A percentile compares a stretch with the other conserved stretches of the same genome.
Conservation (phyloP, 2,113 vertebrate genomes). For the Amphilophus citrinellus region DNA sequence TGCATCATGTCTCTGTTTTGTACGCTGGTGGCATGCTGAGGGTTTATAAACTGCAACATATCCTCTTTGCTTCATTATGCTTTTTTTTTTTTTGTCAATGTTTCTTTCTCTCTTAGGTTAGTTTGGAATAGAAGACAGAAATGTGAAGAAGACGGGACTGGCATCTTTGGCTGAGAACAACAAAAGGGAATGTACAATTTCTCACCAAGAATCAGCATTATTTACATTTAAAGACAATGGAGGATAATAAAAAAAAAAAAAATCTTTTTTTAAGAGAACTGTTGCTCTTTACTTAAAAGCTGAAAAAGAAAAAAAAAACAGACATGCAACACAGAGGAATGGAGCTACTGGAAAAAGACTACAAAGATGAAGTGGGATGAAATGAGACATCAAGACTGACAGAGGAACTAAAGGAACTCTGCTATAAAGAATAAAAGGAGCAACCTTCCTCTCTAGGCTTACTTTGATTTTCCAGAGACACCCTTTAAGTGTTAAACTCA, state of each 20-base stretch:
- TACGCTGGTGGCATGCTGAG: neutral
- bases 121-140: conserved; percentile 47
- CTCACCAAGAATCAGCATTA: conserved; percentile 65
- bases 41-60: neutral
- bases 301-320: conserved; percentile 29
- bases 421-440: conserved; percentile 65
- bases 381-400: conserved; percentile 48
- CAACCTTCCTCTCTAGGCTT: conserved; percentile 68
- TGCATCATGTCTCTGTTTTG: neutral
- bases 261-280: conserved; percentile 34
- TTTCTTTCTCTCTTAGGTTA: conserved; percentile 39
- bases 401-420: conserved; percentile 62
- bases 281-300: conserved; percentile 65
- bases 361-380: conserved; percentile 42
- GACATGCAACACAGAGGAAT: conserved; percentile 57
- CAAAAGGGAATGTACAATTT: conserved; percentile 79
- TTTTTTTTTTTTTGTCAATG: neutral
- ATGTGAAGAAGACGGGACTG: conserved; percentile 46
- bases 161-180: conserved; percentile 47
- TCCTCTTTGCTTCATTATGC: neutral
- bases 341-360: conserved; percentile 39
- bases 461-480: conserved; percentile 66
- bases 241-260: conserved; percentile 23
- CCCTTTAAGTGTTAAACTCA: conserved; percentile 60
- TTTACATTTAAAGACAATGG: conserved; percentile 68